These are phyloP conservation scores for Caenorhabditis remanei DNA, from an alignment of 1,140 invertebrate genomes.

Conservation along the genomic window DNA sequence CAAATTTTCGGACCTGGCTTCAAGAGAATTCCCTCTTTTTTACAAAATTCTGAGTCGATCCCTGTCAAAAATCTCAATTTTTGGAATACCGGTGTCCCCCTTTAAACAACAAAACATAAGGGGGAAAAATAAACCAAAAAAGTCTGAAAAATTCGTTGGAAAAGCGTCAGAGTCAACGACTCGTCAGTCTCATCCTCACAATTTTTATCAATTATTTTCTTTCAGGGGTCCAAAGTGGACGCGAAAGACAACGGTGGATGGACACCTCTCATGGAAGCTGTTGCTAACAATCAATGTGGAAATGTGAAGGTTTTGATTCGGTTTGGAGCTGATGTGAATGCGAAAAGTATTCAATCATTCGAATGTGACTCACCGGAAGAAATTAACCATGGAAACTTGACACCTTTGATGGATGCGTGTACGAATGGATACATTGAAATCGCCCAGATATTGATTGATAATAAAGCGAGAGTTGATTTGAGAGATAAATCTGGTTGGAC, in stretches of 20 bases:
- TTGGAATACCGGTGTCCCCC: no score
- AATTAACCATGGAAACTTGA: background rate
- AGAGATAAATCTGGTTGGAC: background rate
- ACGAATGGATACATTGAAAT: slow-evolving; percentile 33
- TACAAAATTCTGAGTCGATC: no score
- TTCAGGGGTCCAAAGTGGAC: slow-evolving; percentile 23
- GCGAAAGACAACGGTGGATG: slow-evolving; percentile 37
- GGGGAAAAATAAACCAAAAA: no score
- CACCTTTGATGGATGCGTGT: slow-evolving; percentile 51
- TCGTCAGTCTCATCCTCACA: no score
- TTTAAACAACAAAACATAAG: no score
- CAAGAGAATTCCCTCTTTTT: no score
- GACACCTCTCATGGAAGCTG: slow-evolving; percentile 53
- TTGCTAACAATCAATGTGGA: background rate
- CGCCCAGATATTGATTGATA: slow-evolving; percentile 42
- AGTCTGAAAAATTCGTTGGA: no score
- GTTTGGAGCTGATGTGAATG: slow-evolving; percentile 48
- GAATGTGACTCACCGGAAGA: background rate
- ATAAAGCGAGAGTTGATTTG: slow-evolving; percentile 18
- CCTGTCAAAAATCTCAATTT: no score
- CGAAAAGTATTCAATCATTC: background rate
- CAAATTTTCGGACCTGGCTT: no score
- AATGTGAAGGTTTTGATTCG: slow-evolving; percentile 30
- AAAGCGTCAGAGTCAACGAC: no score
- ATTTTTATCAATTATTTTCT: no score